A percentile compares a stretch with the other conserved stretches of the same genome.
Conservation (phyloP, 2,113 vertebrate genomes). For the Lasiurus borealis region DNA sequence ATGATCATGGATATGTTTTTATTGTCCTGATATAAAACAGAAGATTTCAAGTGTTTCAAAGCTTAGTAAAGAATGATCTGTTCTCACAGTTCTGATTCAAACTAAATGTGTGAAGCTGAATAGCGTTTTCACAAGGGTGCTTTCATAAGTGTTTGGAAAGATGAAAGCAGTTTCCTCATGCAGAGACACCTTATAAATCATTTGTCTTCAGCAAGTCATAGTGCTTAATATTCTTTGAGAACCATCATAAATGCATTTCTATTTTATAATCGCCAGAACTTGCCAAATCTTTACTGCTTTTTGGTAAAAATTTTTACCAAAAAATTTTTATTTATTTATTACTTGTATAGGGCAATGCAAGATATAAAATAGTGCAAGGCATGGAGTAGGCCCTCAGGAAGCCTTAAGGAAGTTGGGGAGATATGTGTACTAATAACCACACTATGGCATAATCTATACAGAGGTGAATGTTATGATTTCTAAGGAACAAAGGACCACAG, state of each 20-base stretch:
- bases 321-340: conserved; percentile 32
- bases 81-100: not conserved
- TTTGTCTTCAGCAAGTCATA: not conserved
- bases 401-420: not conserved
- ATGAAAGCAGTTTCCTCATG: not conserved
- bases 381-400: not conserved
- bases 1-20: not conserved
- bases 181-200: not conserved
- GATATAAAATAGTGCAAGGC: not conserved
- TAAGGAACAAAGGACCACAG: not conserved
- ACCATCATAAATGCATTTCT: not conserved
- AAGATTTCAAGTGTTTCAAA: conserved; percentile 1
- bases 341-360: not conserved
- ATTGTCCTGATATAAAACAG: not conserved
- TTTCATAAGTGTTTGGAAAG: conserved; percentile 56
- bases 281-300: not conserved
- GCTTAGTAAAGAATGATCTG: not conserved
- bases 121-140: not conserved
- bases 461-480: not conserved
- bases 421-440: not conserved
- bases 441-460: not conserved
- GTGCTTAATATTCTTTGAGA: conserved; percentile 32
- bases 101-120: not conserved
- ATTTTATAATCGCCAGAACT: not conserved
- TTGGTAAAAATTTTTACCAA: not conserved